Percentiles rank a stretch among this genome's conserved stretches.
These are phyloP conservation scores for Sminthurinus signatus DNA, from an alignment of 1,140 invertebrate species.

Conservation along the genomic window DNA sequence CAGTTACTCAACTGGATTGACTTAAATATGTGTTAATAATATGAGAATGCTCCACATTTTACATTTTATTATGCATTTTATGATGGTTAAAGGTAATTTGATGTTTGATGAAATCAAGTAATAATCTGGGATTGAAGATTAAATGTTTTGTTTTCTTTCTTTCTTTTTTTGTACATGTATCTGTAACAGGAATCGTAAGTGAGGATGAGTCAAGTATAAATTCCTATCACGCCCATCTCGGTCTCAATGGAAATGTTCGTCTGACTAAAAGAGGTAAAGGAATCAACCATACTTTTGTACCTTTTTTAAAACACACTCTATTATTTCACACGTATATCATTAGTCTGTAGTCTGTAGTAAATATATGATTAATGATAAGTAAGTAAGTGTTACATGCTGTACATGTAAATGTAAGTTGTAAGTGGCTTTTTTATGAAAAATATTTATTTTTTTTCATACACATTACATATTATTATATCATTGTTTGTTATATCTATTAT, in stretches of 20 bases:
- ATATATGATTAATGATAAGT: too few species aligned
- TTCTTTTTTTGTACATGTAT: not conserved
- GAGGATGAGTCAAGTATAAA: constrained; percentile 37
- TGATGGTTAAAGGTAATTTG: not conserved
- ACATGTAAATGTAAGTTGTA: too few species aligned
- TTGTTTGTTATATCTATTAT: too few species aligned
- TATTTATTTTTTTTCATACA: too few species aligned
- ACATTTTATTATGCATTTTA: not conserved
- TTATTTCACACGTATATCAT: too few species aligned
- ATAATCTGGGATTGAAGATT: not conserved
- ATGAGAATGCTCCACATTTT: not conserved
- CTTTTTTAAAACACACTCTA: too few species aligned
- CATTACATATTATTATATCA: too few species aligned
- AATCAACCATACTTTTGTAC: not conserved
- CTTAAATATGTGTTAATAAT: too few species aligned
- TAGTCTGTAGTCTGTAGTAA: too few species aligned
- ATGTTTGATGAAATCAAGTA: not conserved
- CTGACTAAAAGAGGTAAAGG: constrained; percentile 36
- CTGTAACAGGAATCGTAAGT: constrained; percentile 29
- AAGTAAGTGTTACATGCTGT: too few species aligned
- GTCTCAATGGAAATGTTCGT: constrained; percentile 34
- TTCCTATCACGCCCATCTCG: constrained; percentile 31
- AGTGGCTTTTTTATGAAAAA: too few species aligned
- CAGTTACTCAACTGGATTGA: too few species aligned
- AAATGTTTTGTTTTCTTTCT: not conserved